Evolutionary conservation across 2,888 invertebrate genomes (phyloP).

Genomic region (Torymus aiolomorphi): DNA sequence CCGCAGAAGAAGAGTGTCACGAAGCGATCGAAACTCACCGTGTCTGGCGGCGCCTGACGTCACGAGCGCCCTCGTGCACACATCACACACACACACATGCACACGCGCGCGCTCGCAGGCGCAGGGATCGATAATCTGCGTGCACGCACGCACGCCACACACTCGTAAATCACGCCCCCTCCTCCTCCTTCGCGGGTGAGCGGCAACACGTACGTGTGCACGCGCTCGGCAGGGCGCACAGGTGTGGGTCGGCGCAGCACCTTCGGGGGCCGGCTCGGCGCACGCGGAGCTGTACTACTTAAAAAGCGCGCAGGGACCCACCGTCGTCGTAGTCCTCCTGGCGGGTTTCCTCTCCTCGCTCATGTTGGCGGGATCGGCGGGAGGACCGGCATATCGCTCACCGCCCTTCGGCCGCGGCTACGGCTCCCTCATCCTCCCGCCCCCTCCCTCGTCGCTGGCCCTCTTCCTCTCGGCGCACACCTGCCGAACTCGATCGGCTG

Average conservation of each 20-base stretch:
- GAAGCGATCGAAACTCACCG: slow-evolving; percentile 58
- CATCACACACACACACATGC: slow-evolving; percentile 10
- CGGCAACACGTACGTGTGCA: no score
- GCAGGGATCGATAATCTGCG: slow-evolving; percentile 73
- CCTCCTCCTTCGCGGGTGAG: no score
- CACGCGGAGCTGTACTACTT: slow-evolving; percentile 7
- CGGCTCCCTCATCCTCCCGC: slow-evolving; percentile 21
- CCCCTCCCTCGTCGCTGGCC: background rate
- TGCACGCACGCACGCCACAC: slow-evolving; percentile 64
- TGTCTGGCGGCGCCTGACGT: slow-evolving; percentile 59
- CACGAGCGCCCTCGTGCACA: slow-evolving; percentile 59
- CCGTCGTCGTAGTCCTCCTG: slow-evolving; percentile 37
- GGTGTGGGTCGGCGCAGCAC: background rate
- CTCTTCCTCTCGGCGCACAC: background rate
- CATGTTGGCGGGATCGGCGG: slow-evolving; percentile 70
- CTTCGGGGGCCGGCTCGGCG: background rate
- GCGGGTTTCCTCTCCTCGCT: slow-evolving; percentile 65
- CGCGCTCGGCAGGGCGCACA: no score
- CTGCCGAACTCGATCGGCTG: background rate
- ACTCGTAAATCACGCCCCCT: background rate
- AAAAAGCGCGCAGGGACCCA: slow-evolving; percentile 14
- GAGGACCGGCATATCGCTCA: slow-evolving; percentile 57
- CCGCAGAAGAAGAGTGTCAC: slow-evolving; percentile 23
- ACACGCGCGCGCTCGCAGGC: slow-evolving; percentile 63
- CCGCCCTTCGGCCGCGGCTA: slow-evolving; percentile 20